Percentiles rank a stretch among this genome's conserved stretches.
phyloP scores from a whole-genome alignment of 92 coral and sea anemone species.

The Porites divaricata region DNA sequence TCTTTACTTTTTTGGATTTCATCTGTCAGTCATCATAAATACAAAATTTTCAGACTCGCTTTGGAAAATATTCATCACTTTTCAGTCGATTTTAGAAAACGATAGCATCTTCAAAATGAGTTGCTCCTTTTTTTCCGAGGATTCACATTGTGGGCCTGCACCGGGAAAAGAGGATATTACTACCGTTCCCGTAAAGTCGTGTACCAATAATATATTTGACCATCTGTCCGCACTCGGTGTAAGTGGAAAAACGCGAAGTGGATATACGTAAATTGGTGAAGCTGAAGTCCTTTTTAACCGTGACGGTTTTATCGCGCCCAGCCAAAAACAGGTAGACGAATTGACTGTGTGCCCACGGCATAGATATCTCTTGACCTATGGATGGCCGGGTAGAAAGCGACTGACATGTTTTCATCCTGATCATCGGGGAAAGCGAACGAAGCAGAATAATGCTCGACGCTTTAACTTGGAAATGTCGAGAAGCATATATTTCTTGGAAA shows the following conservation, averaged over 20 bases:
- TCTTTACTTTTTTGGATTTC: too few species aligned
- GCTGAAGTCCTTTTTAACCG: conserved; percentile 17
- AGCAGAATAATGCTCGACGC: conserved; percentile 5
- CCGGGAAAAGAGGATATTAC: too few species aligned
- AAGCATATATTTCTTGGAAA: background rate
- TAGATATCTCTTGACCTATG: background rate
- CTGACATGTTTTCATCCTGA: conserved; percentile 10
- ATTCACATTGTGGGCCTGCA: too few species aligned
- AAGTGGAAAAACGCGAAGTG: conserved; percentile 1
- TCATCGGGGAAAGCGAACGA: conserved; percentile 1
- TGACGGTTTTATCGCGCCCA: background rate
- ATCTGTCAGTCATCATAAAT: too few species aligned
- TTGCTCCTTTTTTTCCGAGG: too few species aligned
- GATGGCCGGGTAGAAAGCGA: conserved; percentile 5
- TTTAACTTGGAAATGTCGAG: background rate
- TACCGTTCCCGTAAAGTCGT: too few species aligned
- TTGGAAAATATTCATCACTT: too few species aligned
- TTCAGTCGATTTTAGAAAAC: too few species aligned
- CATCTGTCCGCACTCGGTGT: conserved; percentile 12
- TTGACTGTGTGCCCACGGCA: conserved; percentile 18
- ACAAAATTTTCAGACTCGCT: too few species aligned
- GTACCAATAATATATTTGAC: too few species aligned
- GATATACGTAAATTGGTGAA: background rate
- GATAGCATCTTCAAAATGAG: too few species aligned
- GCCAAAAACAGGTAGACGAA: conserved; percentile 1